These are phyloP conservation scores for Eriosoma lanigerum DNA, from an alignment of 1,140 invertebrate genomes.

Conservation along the genomic window DNA sequence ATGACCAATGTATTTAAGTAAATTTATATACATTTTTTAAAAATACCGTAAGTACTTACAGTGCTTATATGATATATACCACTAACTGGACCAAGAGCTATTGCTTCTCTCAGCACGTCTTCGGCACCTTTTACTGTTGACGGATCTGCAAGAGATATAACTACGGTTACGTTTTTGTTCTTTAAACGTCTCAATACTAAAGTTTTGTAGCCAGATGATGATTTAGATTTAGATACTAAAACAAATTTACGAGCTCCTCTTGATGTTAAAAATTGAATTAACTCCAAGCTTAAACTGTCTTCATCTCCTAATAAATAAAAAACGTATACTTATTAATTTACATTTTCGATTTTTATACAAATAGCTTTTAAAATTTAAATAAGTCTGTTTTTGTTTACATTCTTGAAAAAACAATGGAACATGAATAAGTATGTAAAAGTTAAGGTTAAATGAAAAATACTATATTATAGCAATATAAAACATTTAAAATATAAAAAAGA, in stretches of 20 bases:
- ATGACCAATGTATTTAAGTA: too few relatives aligned
- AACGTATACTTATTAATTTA: too few relatives aligned
- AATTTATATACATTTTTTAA: background rate
- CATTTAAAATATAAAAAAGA: too few relatives aligned
- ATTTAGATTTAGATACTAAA: slow-evolving; percentile 82
- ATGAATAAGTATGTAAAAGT: too few relatives aligned
- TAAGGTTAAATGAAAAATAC: too few relatives aligned
- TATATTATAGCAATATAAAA: too few relatives aligned
- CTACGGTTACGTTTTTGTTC: slow-evolving; percentile 69
- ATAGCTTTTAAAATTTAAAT: too few relatives aligned
- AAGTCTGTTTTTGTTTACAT: too few relatives aligned
- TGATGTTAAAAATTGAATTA: slow-evolving; percentile 85
- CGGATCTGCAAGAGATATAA: slow-evolving; percentile 70
- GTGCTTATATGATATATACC: slow-evolving; percentile 93
- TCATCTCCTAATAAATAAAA: slow-evolving; percentile 60
- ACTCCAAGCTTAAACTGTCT: slow-evolving; percentile 95
- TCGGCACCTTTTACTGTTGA: slow-evolving; percentile 68
- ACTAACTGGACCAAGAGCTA: slow-evolving; percentile 76
- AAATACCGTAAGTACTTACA: slow-evolving; percentile 60
- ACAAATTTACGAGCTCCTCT: slow-evolving; percentile 82
- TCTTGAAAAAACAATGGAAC: too few relatives aligned
- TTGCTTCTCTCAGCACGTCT: slow-evolving; percentile 70
- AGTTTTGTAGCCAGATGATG: slow-evolving; percentile 85
- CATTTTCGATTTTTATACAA: too few relatives aligned
- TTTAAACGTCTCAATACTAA: slow-evolving; percentile 75